Conservation (phyloP, 2,113 vertebrate genomes). For the Arvicanthis niloticus region DNA sequence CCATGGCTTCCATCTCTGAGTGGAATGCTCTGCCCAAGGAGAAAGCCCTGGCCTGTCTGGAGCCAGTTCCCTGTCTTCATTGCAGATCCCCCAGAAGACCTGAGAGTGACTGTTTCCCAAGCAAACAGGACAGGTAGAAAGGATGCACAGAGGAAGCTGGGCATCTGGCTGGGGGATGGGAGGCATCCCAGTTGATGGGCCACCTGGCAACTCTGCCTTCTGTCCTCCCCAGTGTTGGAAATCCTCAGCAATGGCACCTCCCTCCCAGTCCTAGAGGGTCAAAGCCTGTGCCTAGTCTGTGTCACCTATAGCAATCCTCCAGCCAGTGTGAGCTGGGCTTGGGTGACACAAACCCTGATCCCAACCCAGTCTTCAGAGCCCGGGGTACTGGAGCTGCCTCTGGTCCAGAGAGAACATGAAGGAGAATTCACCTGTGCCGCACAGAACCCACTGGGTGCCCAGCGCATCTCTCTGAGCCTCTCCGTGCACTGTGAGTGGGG, state of each 20-base stretch:
- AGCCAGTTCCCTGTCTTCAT: neutral
- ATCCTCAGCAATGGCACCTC: neutral
- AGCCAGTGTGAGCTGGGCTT: conserved; percentile 66
- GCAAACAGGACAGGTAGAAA: conserved; percentile 69
- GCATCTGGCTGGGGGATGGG: neutral
- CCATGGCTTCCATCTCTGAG: neutral
- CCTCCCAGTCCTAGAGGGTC: conserved; percentile 65
- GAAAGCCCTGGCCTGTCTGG: neutral
- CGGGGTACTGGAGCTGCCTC: conserved; percentile 58
- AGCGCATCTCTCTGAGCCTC: conserved; percentile 8
- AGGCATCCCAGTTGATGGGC: fast-evolving
- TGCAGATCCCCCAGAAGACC: conserved; percentile 70
- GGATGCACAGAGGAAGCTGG: neutral
- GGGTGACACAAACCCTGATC: neutral
- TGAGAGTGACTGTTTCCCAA: conserved; percentile 16
- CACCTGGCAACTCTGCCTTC: neutral
- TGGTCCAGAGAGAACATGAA: neutral
- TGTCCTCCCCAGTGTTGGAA: conserved; percentile 15
- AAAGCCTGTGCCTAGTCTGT: conserved; percentile 72
- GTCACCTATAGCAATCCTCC: conserved; percentile 59
- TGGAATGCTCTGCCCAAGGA: neutral
- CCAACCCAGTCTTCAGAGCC: neutral
- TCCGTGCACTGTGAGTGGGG: conserved; percentile 68
- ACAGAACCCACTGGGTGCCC: conserved; percentile 11
- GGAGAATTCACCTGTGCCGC: conserved; percentile 64